phyloP scores from a whole-genome alignment of 2,888 invertebrate genomes.

The Criorhina ranunculi region DNA sequence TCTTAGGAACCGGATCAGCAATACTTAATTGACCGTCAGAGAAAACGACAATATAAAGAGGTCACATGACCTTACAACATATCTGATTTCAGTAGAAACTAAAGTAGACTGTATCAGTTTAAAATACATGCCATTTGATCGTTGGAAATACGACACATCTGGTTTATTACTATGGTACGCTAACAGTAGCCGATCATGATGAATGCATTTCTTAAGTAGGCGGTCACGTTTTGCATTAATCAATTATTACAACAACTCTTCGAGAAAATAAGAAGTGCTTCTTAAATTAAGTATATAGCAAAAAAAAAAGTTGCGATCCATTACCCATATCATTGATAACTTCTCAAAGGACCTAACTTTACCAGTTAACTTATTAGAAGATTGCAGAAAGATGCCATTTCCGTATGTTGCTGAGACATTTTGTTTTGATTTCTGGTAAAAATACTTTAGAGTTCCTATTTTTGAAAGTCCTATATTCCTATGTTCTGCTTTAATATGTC shows the following conservation, averaged over 20 bases:
- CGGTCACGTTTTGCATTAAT: background rate
- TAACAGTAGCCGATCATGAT: background rate
- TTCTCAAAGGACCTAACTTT: no score
- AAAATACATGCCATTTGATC: background rate
- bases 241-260: background rate
- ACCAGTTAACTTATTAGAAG: no score
- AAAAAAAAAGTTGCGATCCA: no score
- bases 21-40: constrained; percentile 27
- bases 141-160: background rate
- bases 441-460: no score
- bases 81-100: background rate
- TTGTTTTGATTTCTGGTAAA: no score
- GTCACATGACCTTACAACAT: constrained; percentile 41
- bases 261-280: background rate
- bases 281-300: no score
- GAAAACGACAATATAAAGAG: constrained; percentile 46
- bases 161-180: background rate
- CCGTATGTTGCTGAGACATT: no score
- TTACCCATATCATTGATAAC: no score
- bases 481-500: background rate
- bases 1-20: constrained; percentile 59
- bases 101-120: background rate
- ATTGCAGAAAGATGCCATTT: no score
- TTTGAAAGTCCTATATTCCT: no score
- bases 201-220: background rate